Conservation (phyloP, 2,888 invertebrate species). For the Colostygia pectinataria region DNA sequence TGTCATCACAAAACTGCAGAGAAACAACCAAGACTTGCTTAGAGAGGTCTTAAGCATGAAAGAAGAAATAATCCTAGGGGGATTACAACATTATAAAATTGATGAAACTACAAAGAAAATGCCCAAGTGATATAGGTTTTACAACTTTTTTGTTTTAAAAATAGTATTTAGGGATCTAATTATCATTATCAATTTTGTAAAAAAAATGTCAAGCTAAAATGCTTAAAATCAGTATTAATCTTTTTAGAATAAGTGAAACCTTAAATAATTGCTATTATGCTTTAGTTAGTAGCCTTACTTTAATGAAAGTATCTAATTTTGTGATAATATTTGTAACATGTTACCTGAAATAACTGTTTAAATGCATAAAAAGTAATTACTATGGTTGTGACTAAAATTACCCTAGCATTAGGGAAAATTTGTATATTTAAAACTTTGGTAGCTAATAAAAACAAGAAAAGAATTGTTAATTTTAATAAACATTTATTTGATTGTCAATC, state of each 20-base stretch:
- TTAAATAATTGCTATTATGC: too few relatives aligned
- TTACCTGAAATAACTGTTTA: slow-evolving; percentile 22
- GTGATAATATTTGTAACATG: slow-evolving; percentile 28
- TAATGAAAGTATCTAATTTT: neutral
- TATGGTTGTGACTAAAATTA: slow-evolving; percentile 18
- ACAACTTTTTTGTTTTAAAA: too few relatives aligned
- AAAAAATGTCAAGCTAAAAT: too few relatives aligned
- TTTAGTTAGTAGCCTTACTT: too few relatives aligned
- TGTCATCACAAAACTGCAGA: slow-evolving; percentile 59
- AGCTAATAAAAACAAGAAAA: neutral
- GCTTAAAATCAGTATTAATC: too few relatives aligned
- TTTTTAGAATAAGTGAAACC: too few relatives aligned
- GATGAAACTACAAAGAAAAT: slow-evolving; percentile 27
- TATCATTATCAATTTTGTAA: too few relatives aligned
- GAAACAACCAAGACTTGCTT: slow-evolving; percentile 57
- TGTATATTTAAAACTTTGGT: slow-evolving; percentile 2
- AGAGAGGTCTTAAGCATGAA: slow-evolving; percentile 46
- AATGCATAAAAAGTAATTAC: slow-evolving; percentile 6
- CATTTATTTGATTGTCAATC: too few relatives aligned
- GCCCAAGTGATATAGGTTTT: too few relatives aligned
- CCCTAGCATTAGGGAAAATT: neutral
- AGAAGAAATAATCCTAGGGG: slow-evolving; percentile 40
- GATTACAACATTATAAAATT: slow-evolving; percentile 37
- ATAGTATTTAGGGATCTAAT: too few relatives aligned
- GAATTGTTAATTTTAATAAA: too few relatives aligned